Evolutionary conservation across 2,888 invertebrate species (phyloP).

Genomic region (Tryphoninae sp.): DNA sequence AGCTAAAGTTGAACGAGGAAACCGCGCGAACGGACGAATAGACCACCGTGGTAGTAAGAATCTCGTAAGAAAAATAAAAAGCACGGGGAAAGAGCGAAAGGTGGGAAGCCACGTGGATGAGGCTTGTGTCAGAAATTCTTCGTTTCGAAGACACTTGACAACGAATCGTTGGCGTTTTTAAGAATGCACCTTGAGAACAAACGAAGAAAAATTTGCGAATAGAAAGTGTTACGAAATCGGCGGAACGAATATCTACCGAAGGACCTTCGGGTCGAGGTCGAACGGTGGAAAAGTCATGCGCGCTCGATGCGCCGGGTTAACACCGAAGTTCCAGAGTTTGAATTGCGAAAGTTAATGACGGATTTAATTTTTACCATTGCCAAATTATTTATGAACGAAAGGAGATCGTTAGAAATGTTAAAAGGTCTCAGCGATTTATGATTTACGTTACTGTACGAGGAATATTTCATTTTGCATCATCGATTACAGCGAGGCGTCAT

Average conservation of each 20-base stretch:
- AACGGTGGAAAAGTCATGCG: background rate
- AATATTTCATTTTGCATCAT: background rate
- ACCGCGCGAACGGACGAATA: conserved; percentile 26
- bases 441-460: background rate
- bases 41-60: conserved; percentile 46
- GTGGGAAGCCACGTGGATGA: conserved; percentile 23
- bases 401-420: too few relatives aligned
- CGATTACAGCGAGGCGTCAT: background rate
- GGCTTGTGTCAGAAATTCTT: conserved; percentile 33
- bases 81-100: conserved; percentile 18
- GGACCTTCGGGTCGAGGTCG: background rate
- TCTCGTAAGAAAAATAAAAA: conserved; percentile 11
- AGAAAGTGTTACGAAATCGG: conserved; percentile 12
- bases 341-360: background rate
- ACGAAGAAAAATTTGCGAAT: background rate
- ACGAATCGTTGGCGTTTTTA: background rate
- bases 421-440: too few relatives aligned
- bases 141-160: conserved; percentile 12
- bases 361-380: background rate
- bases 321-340: background rate
- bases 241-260: background rate
- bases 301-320: background rate
- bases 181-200: background rate
- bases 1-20: conserved; percentile 46
- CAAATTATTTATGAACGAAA: background rate